A percentile compares a stretch with the other conserved stretches of the same genome.
These are phyloP conservation scores for Sternotherus odoratus DNA, from an alignment of 2,797 vertebrate species.

Conservation along the genomic window DNA sequence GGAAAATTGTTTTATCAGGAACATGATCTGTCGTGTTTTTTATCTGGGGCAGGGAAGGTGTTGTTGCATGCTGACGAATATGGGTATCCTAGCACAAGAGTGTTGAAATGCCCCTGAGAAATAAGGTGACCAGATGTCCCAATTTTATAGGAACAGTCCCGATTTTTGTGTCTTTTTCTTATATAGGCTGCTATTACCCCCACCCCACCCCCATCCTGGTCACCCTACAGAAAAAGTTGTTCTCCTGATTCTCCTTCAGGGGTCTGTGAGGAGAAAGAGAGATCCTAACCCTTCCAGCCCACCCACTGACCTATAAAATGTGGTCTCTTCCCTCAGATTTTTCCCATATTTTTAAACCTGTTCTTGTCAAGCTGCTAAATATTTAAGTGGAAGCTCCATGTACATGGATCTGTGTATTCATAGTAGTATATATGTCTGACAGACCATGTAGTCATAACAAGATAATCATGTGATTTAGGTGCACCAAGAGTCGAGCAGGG, in stretches of 20 bases:
- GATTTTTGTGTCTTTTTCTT: too few relatives aligned
- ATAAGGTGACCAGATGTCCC: too few relatives aligned
- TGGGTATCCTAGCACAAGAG: conserved; percentile 67
- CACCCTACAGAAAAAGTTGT: conserved; percentile 31
- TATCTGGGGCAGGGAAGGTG: conserved; percentile 48
- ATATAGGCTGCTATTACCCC: too few relatives aligned
- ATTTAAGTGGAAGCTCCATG: conserved; percentile 39
- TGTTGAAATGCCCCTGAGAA: conserved; percentile 75
- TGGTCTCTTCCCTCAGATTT: conserved; percentile 41
- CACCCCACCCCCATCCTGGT: too few relatives aligned
- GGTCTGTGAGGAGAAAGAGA: neutral
- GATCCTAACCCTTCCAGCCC: conserved; percentile 28
- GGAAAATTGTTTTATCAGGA: conserved; percentile 75
- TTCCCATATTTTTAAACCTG: conserved; percentile 64
- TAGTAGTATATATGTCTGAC: conserved; percentile 15
- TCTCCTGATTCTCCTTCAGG: conserved; percentile 67
- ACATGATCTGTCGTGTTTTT: conserved; percentile 71
- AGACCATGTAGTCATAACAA: accelerated
- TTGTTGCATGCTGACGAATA: conserved; percentile 70
- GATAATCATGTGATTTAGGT: neutral
- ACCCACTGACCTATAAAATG: conserved; percentile 71
- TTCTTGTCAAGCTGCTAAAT: conserved; percentile 41
- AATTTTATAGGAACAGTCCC: too few relatives aligned
- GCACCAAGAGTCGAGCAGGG: neutral
- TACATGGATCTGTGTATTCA: conserved; percentile 36